Conservation (phyloP, 2,888 invertebrate genomes). For the Cordilura impudica region DNA sequence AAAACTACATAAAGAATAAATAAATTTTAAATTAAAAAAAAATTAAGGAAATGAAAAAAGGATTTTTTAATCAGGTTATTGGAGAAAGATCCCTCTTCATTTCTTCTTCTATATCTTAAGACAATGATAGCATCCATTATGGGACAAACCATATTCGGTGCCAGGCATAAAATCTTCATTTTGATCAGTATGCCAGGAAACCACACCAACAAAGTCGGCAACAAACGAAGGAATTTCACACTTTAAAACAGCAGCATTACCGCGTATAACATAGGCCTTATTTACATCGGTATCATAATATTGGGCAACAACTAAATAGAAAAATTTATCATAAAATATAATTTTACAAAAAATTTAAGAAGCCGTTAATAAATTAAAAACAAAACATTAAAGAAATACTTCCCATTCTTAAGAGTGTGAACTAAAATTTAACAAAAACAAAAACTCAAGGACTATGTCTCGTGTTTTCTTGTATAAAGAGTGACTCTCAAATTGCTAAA, state of each 20-base stretch:
- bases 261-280: slow-evolving; percentile 93
- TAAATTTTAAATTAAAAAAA: background rate
- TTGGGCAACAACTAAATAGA: slow-evolving; percentile 89
- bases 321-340: background rate
- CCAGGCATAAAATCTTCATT: slow-evolving; percentile 77
- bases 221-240: slow-evolving; percentile 95
- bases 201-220: slow-evolving; percentile 92
- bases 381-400: slow-evolving; percentile 17
- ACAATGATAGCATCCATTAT: background rate
- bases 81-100: background rate
- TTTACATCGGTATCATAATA: slow-evolving; percentile 94
- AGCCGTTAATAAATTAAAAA: background rate
- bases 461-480: background rate
- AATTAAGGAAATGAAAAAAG: background rate
- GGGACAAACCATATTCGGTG: slow-evolving; percentile 77
- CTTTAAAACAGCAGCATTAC: slow-evolving; percentile 91
- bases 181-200: slow-evolving; percentile 90
- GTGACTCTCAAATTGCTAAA: background rate
- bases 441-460: background rate
- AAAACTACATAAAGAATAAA: background rate
- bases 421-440: background rate
- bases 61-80: background rate
- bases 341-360: background rate
- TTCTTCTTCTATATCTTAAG: background rate
- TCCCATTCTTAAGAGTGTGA: slow-evolving; percentile 23